These are phyloP conservation scores for Arothron firmamentum DNA, from an alignment of 2,113 vertebrate species.

Conservation along the genomic window DNA sequence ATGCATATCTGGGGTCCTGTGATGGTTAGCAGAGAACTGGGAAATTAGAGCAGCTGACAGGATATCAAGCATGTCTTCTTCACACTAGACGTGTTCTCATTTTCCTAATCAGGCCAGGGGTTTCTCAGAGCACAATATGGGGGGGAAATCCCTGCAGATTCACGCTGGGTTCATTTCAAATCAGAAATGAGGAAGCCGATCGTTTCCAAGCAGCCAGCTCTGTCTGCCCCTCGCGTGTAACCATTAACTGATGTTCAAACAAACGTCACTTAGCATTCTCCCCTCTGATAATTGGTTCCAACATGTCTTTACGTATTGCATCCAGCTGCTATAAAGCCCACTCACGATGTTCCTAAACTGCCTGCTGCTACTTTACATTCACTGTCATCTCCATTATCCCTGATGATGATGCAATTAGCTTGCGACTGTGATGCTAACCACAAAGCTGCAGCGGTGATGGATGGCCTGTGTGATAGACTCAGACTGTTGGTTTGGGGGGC, in stretches of 20 bases:
- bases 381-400: slow-evolving; percentile 79
- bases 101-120: slow-evolving; percentile 19
- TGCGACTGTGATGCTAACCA: slow-evolving; percentile 77
- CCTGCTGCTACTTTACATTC: slow-evolving; percentile 72
- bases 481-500: slow-evolving; percentile 33
- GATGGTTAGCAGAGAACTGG: slow-evolving; percentile 25
- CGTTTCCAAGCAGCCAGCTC: slow-evolving; percentile 25
- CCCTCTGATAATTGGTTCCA: slow-evolving; percentile 8
- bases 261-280: slow-evolving; percentile 6
- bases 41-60: slow-evolving; percentile 35
- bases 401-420: slow-evolving; percentile 85
- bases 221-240: slow-evolving; percentile 17
- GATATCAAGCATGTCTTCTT: slow-evolving; percentile 36
- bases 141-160: slow-evolving; percentile 14
- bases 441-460: slow-evolving; percentile 71
- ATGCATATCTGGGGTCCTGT: slow-evolving; percentile 26
- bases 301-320: slow-evolving; percentile 9
- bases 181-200: slow-evolving; percentile 8
- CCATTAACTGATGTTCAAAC: slow-evolving; percentile 49
- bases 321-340: slow-evolving; percentile 28
- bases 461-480: slow-evolving; percentile 70
- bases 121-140: slow-evolving; percentile 11
- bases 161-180: slow-evolving; percentile 17
- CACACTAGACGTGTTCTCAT: slow-evolving; percentile 18
- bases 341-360: background rate